Evolutionary conservation across 2,888 invertebrate genomes (phyloP).

Genomic region (Drosophila nr. perissopoda): DNA sequence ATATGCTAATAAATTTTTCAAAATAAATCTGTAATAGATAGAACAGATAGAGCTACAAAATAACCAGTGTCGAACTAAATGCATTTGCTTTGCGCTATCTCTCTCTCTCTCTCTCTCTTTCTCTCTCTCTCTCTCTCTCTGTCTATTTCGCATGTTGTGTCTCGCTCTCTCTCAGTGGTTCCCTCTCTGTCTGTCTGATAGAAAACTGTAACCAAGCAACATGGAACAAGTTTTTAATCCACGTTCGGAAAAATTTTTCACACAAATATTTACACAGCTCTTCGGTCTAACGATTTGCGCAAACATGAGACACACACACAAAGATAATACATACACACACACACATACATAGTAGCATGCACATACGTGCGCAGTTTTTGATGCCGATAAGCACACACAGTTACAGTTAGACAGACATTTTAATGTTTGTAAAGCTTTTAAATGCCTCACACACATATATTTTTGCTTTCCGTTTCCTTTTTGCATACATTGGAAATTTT

Average conservation of each 20-base stretch:
- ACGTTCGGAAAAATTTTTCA: constrained; percentile 80
- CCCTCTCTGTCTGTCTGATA: constrained; percentile 35
- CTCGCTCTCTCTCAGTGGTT: constrained; percentile 4
- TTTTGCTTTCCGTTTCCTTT: constrained; percentile 59
- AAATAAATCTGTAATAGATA: constrained; percentile 79
- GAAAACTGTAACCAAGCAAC: constrained; percentile 69
- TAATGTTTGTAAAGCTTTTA: constrained; percentile 80
- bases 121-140: neutral
- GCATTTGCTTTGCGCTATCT: constrained; percentile 40
- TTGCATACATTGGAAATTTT: constrained; percentile 42
- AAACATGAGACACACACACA: constrained; percentile 68
- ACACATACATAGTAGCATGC: constrained; percentile 22
- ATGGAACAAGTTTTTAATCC: constrained; percentile 77
- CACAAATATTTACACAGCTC: constrained; percentile 81
- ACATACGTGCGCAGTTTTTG: constrained; percentile 46
- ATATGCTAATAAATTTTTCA: constrained; percentile 79
- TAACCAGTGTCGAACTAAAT: constrained; percentile 65
- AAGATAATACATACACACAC: constrained; percentile 19
- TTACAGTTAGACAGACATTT: constrained; percentile 77
- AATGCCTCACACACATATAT: constrained; percentile 72
- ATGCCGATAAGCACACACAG: constrained; percentile 57
- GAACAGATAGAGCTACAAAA: constrained; percentile 73
- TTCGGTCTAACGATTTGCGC: constrained; percentile 80
- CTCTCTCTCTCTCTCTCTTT: neutral
- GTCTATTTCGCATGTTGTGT: constrained; percentile 1